Evolutionary conservation across 2,888 invertebrate species (phyloP), one percentile per base, ranked within the genome.

Genomic region (Galeruca laticollis): DNA sequence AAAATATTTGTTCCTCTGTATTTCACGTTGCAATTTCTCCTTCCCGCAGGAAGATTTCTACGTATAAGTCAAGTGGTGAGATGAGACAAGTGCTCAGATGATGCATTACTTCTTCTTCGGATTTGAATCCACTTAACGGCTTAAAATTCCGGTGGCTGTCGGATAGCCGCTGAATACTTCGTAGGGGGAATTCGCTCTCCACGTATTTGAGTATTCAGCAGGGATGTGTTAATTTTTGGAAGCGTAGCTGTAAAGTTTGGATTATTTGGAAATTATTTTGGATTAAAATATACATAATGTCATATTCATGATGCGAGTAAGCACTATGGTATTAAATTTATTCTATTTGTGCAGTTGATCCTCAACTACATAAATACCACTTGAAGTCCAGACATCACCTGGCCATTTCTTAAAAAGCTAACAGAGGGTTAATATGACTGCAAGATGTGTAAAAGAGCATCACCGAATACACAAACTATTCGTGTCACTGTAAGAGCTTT

Each of bases 111-210:
- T 60, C 66, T 69, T 56, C n/a, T n/a, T 73, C 76, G 83, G 82
- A 83, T 84, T 84, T 83, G 81, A 83, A 84, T 84, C 83, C 84
- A 84, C 84, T 84, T 84, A 83, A 84, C 78, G 82, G 84, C 83
- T 84, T 84, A 84, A 80, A 79, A 77, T 73, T 76, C 77, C 76
- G 77, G 78, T 76, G 56, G 56, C 15, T 26, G 40, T 60, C 6
- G 61, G 37, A 35, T 33, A n/a, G 33, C 57, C 65, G 20, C 31
- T 13, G 20, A 65, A 57, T 13, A 47, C 15, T 11, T 43, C 37
- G 18, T 18, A 20, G 47, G 13, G 26, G 13, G n/a, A 26, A 20
- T 31, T 15, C 37, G 26, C 37, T 40, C 13, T 43, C 11, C 8
- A 15, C 11, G 47, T 57, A 57, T 47, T 57, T 49, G 20, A 20